These are phyloP conservation scores for Hepsetus odoe DNA, from an alignment of 2,113 vertebrate species.

Conservation along the genomic window DNA sequence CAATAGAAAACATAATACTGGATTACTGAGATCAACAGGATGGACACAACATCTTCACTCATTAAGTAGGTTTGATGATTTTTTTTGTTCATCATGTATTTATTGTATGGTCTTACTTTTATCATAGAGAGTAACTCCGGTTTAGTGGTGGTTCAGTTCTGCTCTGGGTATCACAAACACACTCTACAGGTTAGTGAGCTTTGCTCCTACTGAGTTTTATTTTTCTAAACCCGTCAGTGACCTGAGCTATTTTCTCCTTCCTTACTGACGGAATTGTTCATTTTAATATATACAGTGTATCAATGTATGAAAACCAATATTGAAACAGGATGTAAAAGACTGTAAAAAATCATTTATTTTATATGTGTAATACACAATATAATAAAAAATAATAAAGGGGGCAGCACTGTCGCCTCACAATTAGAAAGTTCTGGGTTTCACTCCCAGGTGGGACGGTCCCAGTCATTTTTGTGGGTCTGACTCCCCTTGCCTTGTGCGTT, in stretches of 20 bases:
- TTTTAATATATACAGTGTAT: not conserved
- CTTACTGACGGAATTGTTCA: not conserved
- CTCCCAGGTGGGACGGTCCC: too few relatives aligned
- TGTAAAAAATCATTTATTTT: too few relatives aligned
- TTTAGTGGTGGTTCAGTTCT: not conserved
- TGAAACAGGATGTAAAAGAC: too few relatives aligned
- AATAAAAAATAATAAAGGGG: too few relatives aligned
- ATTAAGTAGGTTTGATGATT: constrained; percentile 70
- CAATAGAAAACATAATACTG: not conserved
- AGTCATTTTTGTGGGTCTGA: too few relatives aligned
- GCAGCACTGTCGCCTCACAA: too few relatives aligned
- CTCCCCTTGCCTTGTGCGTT: too few relatives aligned
- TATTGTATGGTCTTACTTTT: not conserved
- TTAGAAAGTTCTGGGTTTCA: too few relatives aligned
- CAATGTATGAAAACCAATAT: not conserved
- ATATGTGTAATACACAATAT: too few relatives aligned
- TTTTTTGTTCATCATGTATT: too few relatives aligned
- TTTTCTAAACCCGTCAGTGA: not conserved
- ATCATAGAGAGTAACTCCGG: not conserved
- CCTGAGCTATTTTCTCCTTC: not conserved
- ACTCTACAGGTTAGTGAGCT: not conserved
- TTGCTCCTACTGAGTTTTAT: not conserved
- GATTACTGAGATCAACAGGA: constrained; percentile 46
- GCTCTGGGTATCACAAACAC: not conserved
- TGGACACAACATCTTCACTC: constrained; percentile 74